Percentiles rank a stretch among this genome's conserved stretches.
Conservation (phyloP, 2,113 vertebrate genomes). For the Rostratula benghalensis region DNA sequence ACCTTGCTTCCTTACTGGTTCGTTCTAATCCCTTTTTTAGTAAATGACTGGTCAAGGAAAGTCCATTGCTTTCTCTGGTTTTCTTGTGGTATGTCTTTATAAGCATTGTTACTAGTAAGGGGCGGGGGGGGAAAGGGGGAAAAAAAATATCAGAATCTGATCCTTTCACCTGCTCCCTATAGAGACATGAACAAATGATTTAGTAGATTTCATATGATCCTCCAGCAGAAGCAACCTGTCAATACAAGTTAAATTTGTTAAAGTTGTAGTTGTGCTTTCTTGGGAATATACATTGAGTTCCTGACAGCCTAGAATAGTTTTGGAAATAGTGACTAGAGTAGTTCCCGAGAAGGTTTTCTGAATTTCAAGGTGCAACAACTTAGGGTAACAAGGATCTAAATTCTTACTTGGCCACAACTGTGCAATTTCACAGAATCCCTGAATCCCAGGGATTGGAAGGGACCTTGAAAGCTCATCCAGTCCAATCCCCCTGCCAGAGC, state of each 20-base stretch:
- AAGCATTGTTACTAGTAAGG: neutral
- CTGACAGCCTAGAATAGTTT: neutral
- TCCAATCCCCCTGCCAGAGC: too few relatives aligned
- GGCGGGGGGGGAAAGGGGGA: neutral
- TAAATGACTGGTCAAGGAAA: neutral
- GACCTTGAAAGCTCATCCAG: too few relatives aligned
- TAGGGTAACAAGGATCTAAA: neutral
- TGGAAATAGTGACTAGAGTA: neutral
- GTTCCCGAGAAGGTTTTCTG: neutral
- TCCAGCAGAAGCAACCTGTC: neutral
- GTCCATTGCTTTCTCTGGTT: neutral
- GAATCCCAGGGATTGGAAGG: too few relatives aligned
- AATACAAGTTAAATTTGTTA: neutral
- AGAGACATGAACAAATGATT: neutral
- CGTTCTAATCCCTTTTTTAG: neutral
- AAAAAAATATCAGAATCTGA: neutral
- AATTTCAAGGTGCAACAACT: neutral
- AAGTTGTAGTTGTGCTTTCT: neutral
- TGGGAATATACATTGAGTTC: neutral
- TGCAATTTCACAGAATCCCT: neutral
- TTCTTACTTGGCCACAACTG: neutral
- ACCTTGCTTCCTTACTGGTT: neutral
- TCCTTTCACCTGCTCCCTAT: neutral
- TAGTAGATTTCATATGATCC: neutral
- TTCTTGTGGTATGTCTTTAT: neutral